Conservation (phyloP, 2,797 vertebrate genomes). For the Tokudaia tokunoshimensis region DNA sequence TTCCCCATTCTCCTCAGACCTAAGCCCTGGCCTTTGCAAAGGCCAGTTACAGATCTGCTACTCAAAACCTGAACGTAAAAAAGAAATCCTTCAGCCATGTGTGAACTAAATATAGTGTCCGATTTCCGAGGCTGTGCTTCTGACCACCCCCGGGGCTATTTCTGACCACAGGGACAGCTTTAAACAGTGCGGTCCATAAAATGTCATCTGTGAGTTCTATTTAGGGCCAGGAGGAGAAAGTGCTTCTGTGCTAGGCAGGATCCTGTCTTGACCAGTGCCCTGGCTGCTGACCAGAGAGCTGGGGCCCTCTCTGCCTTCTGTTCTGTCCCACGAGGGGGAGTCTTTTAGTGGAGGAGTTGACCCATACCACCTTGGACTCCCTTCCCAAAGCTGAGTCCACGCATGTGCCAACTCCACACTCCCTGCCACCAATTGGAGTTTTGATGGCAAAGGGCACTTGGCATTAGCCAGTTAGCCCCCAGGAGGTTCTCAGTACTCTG, state of each 20-base stretch:
- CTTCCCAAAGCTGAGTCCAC: not conserved
- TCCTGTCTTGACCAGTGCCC: not conserved
- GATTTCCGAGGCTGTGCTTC: slow-evolving; percentile 59
- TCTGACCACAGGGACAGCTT: slow-evolving; percentile 62
- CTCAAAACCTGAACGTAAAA: slow-evolving; percentile 58
- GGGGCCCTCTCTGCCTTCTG: not conserved
- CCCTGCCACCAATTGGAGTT: not conserved
- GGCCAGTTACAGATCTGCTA: not conserved
- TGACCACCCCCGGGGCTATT: slow-evolving; percentile 65
- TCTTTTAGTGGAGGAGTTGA: not conserved
- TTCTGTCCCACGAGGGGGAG: not conserved
- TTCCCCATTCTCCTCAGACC: not conserved
- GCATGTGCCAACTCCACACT: not conserved
- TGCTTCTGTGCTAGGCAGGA: not conserved
- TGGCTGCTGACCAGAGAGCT: not conserved
- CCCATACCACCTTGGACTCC: not conserved
- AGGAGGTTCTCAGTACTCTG: not conserved
- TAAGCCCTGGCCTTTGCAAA: slow-evolving; percentile 36
- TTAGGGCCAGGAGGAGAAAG: slow-evolving; percentile 42
- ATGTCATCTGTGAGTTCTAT: slow-evolving; percentile 67
- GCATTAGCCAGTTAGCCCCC: not conserved
- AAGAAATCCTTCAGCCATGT: slow-evolving; percentile 56
- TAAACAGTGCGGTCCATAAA: slow-evolving; percentile 59
- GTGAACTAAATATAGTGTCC: slow-evolving; percentile 61
- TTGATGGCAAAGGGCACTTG: not conserved